Evolutionary conservation across 2,113 vertebrate species (phyloP).

Genomic region (Pycnonotus jocosus): DNA sequence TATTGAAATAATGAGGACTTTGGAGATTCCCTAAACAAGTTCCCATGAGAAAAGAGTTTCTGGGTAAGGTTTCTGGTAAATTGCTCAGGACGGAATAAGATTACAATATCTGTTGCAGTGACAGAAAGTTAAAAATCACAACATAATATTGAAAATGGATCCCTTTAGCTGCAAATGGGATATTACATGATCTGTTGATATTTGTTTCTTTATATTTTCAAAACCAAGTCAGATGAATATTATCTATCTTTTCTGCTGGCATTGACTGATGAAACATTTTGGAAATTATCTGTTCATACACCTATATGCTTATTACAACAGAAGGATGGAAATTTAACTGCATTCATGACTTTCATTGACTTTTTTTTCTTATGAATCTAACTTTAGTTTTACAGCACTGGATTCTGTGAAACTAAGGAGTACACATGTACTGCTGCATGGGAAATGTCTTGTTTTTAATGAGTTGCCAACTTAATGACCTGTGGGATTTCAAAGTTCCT

Average conservation of each 20-base stretch:
- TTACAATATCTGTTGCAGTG: background rate
- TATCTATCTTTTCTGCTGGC: background rate
- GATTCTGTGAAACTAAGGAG: conserved; percentile 21
- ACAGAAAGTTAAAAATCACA: background rate
- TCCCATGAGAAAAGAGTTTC: conserved; percentile 12
- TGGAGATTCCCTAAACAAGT: conserved; percentile 39
- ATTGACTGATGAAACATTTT: background rate
- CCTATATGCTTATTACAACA: background rate
- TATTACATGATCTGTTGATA: background rate
- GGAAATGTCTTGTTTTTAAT: conserved; percentile 64
- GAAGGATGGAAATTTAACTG: background rate
- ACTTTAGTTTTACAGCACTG: background rate
- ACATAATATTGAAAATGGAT: background rate
- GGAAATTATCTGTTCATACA: background rate
- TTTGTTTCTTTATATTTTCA: background rate
- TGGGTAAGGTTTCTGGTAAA: conserved; percentile 1
- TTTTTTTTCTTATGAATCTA: background rate
- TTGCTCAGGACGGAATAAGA: background rate
- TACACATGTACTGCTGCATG: conserved; percentile 45
- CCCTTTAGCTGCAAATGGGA: background rate
- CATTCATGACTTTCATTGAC: background rate
- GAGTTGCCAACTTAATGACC: conserved; percentile 62
- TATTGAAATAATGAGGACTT: background rate
- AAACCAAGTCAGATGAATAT: background rate
- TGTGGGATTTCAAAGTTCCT: conserved; percentile 62